Percentiles rank a stretch among this genome's conserved stretches.
These are phyloP conservation scores for Pygoscelis adeliae DNA, from an alignment of 2,113 vertebrate species.

Conservation along the genomic window DNA sequence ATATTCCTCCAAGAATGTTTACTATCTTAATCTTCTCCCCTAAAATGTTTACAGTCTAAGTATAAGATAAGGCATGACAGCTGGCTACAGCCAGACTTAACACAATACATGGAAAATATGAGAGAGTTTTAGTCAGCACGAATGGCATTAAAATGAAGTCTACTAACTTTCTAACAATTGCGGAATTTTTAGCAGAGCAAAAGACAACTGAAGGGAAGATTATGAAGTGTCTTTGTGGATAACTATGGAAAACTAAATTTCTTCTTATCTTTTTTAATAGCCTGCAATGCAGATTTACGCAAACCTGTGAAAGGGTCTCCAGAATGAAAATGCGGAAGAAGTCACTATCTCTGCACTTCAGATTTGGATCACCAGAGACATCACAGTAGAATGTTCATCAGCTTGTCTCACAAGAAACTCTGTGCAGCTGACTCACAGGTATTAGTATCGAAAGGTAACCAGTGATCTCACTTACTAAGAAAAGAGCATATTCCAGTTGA, in stretches of 20 bases:
- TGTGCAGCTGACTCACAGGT: background rate
- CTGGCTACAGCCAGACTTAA: background rate
- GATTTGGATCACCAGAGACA: background rate
- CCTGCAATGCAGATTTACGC: accelerated
- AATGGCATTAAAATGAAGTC: background rate
- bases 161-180: background rate
- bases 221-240: background rate
- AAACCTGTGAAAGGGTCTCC: background rate
- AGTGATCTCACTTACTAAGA: background rate
- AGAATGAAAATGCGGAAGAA: background rate
- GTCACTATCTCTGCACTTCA: background rate
- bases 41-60: background rate
- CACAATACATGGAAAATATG: background rate
- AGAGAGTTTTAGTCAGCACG: background rate
- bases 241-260: background rate
- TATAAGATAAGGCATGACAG: background rate
- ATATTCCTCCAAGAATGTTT: background rate
- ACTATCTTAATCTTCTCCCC: background rate
- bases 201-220: background rate
- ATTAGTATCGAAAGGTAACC: background rate
- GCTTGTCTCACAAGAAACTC: background rate
- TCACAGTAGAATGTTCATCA: background rate
- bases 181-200: background rate
- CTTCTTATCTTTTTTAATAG: background rate
- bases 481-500: background rate